phyloP scores from a whole-genome alignment of 2,113 vertebrate species.

The Grammomys surdaster region DNA sequence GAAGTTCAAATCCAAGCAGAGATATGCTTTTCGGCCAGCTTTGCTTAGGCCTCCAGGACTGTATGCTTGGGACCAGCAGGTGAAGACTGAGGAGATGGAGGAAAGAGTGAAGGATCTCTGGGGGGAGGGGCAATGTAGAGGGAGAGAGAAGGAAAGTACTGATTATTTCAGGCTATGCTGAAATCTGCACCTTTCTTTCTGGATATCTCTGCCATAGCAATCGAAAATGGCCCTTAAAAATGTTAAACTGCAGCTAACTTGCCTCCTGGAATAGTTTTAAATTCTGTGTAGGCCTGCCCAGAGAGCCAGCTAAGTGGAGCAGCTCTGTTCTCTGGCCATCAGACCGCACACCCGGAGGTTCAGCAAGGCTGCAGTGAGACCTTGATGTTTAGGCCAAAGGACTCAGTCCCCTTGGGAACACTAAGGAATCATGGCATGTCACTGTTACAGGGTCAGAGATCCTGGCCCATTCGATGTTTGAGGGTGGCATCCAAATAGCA shows the following conservation, averaged over 20 bases:
- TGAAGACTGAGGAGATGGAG: neutral
- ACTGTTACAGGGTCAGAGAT: neutral
- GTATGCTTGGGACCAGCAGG: neutral
- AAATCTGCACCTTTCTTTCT: neutral
- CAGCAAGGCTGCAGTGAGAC: neutral
- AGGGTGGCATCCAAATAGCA: neutral
- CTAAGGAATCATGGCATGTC: neutral
- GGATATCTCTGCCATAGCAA: neutral
- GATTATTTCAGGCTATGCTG: neutral
- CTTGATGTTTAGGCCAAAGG: neutral
- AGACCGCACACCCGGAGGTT: neutral
- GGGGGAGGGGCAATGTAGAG: too few species aligned
- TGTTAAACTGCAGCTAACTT: neutral
- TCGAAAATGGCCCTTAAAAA: neutral
- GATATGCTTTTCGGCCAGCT: neutral
- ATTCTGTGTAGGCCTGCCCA: neutral
- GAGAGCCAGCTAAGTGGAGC: neutral
- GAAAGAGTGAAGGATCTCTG: neutral
- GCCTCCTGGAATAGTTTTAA: neutral
- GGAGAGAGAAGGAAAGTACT: accelerated
- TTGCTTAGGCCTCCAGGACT: neutral
- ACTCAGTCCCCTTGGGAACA: neutral
- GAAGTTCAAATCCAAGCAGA: neutral
- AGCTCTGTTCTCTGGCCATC: neutral
- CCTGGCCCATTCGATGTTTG: neutral